Evolutionary conservation across 2,113 vertebrate species (phyloP).

Genomic region (Chloebia gouldiae): DNA sequence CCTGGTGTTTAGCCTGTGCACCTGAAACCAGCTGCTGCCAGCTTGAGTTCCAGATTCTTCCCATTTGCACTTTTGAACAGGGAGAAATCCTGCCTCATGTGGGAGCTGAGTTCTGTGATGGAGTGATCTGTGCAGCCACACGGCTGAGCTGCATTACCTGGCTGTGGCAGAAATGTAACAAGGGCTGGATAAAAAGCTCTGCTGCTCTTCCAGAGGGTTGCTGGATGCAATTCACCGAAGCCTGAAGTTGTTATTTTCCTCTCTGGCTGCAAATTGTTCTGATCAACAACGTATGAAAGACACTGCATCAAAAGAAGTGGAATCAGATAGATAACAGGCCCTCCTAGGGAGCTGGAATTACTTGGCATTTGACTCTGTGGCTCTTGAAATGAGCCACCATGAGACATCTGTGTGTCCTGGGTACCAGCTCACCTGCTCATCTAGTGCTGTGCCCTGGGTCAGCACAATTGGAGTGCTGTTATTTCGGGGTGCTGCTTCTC

Average conservation of each 20-base stretch:
- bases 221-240: not conserved
- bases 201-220: not conserved
- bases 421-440: not conserved
- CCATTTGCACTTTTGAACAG: accelerated
- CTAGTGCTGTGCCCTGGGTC: accelerated
- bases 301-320: not conserved
- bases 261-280: slow-evolving; percentile 14
- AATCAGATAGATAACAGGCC: not conserved
- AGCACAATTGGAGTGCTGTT: accelerated
- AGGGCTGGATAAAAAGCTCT: not conserved
- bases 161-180: not conserved
- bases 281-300: not conserved
- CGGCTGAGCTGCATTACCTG: not conserved
- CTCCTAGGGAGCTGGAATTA: not conserved
- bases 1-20: not conserved
- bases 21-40: not conserved
- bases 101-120: accelerated
- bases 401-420: not conserved
- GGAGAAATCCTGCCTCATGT: not conserved
- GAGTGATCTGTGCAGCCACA: not conserved
- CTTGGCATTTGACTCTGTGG: not conserved
- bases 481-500: not conserved
- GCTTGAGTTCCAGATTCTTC: not conserved
- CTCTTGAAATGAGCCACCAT: not conserved
- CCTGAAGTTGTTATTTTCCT: slow-evolving; percentile 22